phyloP scores from a whole-genome alignment of 2,113 vertebrate species.

The Neolamprologus hecqui region DNA sequence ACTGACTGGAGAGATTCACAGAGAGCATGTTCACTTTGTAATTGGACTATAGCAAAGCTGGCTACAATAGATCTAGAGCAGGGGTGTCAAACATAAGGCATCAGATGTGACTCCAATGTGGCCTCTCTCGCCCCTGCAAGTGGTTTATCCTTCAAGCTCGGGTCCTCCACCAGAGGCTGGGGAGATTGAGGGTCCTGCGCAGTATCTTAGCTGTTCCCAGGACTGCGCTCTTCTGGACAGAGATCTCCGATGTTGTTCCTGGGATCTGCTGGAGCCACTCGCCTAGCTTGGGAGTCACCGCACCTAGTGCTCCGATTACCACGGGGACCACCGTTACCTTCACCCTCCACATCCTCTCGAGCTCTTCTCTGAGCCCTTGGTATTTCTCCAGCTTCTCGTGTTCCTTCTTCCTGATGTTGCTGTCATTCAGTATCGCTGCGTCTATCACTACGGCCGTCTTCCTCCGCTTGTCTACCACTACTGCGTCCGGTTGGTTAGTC shows the following conservation, averaged over 20 bases:
- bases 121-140: not conserved
- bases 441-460: not conserved
- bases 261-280: not conserved
- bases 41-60: not conserved
- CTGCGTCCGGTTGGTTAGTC: not conserved
- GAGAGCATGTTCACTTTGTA: not conserved
- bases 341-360: not conserved
- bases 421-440: not conserved
- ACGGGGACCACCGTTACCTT: not conserved
- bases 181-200: not conserved
- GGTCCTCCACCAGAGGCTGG: not conserved
- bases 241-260: rapidly evolving
- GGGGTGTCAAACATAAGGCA: not conserved
- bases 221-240: not conserved
- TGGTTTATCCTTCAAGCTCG: not conserved
- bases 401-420: not conserved
- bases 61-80: not conserved
- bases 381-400: not conserved
- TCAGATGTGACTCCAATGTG: not conserved
- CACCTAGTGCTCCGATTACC: rapidly evolving
- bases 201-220: rapidly evolving
- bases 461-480: not conserved
- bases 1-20: not conserved
- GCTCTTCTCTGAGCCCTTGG: not conserved
- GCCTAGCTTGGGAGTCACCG: not conserved